Evolutionary conservation across 2,113 vertebrate species (phyloP).

Genomic region (Tautogolabrus adspersus): DNA sequence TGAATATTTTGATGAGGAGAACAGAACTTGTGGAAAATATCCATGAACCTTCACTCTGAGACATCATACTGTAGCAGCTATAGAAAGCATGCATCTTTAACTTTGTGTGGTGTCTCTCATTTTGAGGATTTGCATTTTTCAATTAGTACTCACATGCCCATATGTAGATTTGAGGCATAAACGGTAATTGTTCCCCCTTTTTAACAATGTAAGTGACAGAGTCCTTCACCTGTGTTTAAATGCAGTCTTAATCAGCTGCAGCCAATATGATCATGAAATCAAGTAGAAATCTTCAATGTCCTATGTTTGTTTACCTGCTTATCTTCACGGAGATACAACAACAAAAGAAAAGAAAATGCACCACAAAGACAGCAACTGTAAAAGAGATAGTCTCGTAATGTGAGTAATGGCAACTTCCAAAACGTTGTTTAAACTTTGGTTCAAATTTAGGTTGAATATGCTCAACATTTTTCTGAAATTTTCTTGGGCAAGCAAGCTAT

Average conservation of each 20-base stretch:
- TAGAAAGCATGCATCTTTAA: constrained; percentile 31
- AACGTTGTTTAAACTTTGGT: no score
- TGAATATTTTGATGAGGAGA: constrained; percentile 76
- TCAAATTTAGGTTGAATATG: no score
- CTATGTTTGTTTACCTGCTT: no score
- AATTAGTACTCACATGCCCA: not conserved
- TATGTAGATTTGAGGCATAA: not conserved
- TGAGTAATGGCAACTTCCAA: no score
- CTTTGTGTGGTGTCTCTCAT: constrained; percentile 27
- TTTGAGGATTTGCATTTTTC: not conserved
- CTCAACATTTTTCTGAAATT: no score
- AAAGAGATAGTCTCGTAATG: no score
- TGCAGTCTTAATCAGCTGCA: not conserved
- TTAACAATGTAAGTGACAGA: no score
- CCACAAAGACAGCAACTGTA: no score
- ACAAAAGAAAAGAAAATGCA: no score
- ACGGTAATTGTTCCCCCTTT: constrained; percentile 5
- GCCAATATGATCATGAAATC: not conserved
- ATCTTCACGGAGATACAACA: no score
- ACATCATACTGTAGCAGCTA: constrained; percentile 36
- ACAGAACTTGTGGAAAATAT: constrained; percentile 71
- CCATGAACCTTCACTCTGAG: constrained; percentile 57
- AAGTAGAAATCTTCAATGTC: no score
- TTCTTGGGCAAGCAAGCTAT: no score
- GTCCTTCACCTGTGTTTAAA: not conserved